Base-by-base conservation (phyloP, 2,797 vertebrate species). In the Poliocrania exsul region DNA sequence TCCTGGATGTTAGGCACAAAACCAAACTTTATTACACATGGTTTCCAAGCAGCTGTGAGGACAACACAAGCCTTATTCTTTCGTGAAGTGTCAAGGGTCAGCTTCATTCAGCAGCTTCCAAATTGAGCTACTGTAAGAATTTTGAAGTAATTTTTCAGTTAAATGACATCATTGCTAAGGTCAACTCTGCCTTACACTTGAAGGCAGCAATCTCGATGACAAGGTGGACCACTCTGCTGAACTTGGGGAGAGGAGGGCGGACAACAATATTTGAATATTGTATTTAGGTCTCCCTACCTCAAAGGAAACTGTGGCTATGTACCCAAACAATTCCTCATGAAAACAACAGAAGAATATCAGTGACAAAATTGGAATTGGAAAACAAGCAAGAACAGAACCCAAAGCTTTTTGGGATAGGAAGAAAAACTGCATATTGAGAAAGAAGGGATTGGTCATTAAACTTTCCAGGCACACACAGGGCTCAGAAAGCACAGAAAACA, bases 401-500 rank as follows among this genome's bases (percentile, higher is more conserved):
- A 95, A 93, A 94, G 64, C 35, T 85, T 94, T 92, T 95, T 56
- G 80, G 86, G 91, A 86, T 58, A 86, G 92, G 86, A 95, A 93
- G 92, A 88, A 96, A 93, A 93, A 86, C 86, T 92, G 92, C 90
- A 94, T 87, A 73, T 92, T 94, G 86, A 91, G 91, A 96, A 95
- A 96, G 94, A 95, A 96, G 92, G 51, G n/a, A 91, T 75, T 17
- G 73, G 73, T 93, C 77, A 92, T 93, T 93, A 86, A 92, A 95
- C 95, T 95, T 97, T 96, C 95, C 92, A 96, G 95, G 95, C 96
- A 90, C 92, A 95, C 82, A 88, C 66, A 96, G 64, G 95, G 90
- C 95, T 96, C 71, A 87, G 92, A 96, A 96, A 96, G 96, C 94
- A 96, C 90, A 84, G 94, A 96, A 95, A 96, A 95, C 94, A 96